Evolutionary conservation across 2,888 invertebrate genomes (phyloP), one percentile per base, ranked within the genome.

Genomic region (Drosophila quinaria): DNA sequence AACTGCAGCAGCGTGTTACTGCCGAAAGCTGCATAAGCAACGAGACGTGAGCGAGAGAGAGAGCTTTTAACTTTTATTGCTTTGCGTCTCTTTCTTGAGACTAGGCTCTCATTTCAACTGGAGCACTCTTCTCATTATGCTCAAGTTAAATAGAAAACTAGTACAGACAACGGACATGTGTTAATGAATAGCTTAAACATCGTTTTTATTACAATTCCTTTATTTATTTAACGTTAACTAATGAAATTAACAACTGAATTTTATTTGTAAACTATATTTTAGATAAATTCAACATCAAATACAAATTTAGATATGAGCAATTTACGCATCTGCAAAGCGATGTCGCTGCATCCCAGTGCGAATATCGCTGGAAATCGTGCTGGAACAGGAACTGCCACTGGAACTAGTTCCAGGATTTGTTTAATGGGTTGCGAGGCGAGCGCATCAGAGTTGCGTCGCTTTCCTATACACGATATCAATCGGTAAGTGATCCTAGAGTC

Each of bases 391-490:
- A 41, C 1, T 41, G 3, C 9, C 17, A 17, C 6, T 6, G 42
- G n/a, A 25, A 25, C 8, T 8, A 44, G 15, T 15, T 54, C 55
- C 22, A 81, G 91, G 65, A 80, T 75, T 5, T 90, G 90, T 58
- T 73, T 90, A 29, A 88, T 88, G 78, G 91, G 90, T 35, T 90
- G 90, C 58, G 65, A 51, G 39, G 88, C 70, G 29, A 81, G 65
- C 51, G 73, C 83, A 35, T 52, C 74, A 39, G 90, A 90, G 50
- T 69, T 90, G 66, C 90, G 90, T 37, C 90, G 90, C 4, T 91
- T 90, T 65, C 91, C 90, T 56, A 76, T 91, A 6, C 85, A 91
- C 49, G 91, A 90, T 76, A 50, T 50, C 11, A 71, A 74, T 60
- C 89, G 91, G 90, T 90, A 46, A 83, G 91, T 70, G 50, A 8